These are phyloP conservation scores for Drosophila mercatorum DNA, from an alignment of 2,888 invertebrate species.

Conservation along the genomic window DNA sequence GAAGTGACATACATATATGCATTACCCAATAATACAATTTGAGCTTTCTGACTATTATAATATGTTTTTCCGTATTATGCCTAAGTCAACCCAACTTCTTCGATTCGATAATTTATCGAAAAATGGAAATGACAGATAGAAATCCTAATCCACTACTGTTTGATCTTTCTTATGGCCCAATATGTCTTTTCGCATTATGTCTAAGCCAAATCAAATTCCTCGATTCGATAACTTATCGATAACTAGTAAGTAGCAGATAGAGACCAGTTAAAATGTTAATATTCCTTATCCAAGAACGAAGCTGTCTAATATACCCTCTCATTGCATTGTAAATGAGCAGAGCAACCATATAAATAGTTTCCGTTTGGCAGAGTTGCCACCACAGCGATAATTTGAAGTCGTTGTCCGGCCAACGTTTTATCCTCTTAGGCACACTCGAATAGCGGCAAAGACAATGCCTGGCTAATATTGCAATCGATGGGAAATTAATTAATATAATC, in stretches of 20 bases:
- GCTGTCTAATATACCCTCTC: too few species aligned
- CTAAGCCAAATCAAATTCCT: not conserved
- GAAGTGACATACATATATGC: too few species aligned
- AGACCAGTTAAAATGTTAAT: too few species aligned
- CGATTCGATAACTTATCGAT: not conserved
- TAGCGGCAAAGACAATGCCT: constrained; percentile 54
- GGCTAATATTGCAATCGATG: constrained; percentile 54
- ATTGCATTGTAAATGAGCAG: not conserved
- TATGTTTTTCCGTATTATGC: too few species aligned
- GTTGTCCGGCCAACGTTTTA: constrained; percentile 9
- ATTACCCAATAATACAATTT: too few species aligned
- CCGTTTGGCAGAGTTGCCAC: not conserved
- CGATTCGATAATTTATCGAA: not conserved
- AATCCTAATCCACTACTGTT: too few species aligned
- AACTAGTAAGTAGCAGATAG: not conserved
- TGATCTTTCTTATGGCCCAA: too few species aligned
- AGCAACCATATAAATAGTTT: not conserved
- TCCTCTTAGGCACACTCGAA: constrained; percentile 38
- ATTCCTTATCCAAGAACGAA: too few species aligned
- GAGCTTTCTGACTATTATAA: too few species aligned
- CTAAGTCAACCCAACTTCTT: not conserved
- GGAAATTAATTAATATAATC: constrained; percentile 75
- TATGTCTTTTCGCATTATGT: too few species aligned
- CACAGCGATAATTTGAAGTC: not conserved
- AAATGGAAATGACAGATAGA: too few species aligned